Evolutionary conservation across 2,797 vertebrate genomes (phyloP).

Genomic region (Paratrypauchen microcephalus): DNA sequence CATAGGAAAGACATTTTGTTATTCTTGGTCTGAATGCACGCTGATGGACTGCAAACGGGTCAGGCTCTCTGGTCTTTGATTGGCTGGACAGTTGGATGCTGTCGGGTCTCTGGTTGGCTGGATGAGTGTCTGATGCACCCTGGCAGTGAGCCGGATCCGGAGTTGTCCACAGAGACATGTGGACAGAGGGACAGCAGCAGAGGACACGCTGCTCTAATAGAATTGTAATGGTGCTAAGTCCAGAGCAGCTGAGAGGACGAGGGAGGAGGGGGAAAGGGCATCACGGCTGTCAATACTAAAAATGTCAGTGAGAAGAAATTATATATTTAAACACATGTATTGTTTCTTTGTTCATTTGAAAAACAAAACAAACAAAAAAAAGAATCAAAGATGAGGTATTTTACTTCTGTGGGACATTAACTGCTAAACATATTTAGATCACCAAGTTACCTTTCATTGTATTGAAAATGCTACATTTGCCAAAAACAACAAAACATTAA

Average conservation of each 20-base stretch:
- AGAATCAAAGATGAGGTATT: no score
- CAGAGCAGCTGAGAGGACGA: background rate
- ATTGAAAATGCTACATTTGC: no score
- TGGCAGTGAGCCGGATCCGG: background rate
- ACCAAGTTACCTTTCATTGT: no score
- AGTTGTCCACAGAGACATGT: background rate
- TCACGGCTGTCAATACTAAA: no score
- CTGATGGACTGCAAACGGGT: background rate
- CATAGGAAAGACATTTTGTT: background rate
- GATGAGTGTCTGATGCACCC: background rate
- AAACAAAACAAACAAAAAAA: no score
- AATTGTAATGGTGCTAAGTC: conserved; percentile 2
- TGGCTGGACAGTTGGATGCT: background rate
- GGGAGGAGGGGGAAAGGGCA: background rate
- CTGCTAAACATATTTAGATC: no score
- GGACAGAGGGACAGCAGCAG: background rate
- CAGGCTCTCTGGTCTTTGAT: background rate
- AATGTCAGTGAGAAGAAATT: no score
- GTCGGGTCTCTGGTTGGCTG: background rate
- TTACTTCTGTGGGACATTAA: no score
- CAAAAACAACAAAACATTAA: no score
- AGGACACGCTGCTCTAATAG: background rate
- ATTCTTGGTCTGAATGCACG: no score
- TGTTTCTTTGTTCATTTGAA: no score
- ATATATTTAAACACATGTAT: no score